phyloP scores from a whole-genome alignment of 2,888 invertebrate species.

The Standfussiana lucernea region DNA sequence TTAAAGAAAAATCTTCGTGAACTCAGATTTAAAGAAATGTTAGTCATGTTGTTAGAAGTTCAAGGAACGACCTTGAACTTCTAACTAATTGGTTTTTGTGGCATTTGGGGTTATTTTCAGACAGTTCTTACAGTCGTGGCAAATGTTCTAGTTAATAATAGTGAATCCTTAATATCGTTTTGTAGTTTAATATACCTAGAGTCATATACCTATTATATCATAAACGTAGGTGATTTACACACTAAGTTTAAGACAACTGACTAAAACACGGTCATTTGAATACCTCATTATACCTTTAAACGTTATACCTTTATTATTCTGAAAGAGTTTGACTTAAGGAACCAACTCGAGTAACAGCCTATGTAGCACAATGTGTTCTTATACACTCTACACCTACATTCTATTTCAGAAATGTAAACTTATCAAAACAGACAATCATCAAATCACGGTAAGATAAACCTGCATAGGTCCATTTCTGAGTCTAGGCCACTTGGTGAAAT shows the following conservation, averaged over 20 bases:
- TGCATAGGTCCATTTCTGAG: neutral
- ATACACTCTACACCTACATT: neutral
- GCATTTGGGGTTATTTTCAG: neutral
- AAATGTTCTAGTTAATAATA: slow-evolving; percentile 1
- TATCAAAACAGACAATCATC: neutral
- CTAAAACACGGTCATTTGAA: neutral
- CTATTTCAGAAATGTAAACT: neutral
- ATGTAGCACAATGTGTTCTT: neutral
- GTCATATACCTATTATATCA: neutral
- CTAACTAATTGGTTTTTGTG: neutral
- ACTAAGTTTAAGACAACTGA: neutral
- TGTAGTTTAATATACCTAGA: neutral
- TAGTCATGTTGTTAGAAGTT: slow-evolving; percentile 27
- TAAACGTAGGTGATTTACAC: neutral
- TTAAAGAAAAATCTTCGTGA: slow-evolving; percentile 41
- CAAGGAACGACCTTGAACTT: too few relatives aligned
- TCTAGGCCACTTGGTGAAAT: neutral
- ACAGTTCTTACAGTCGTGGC: neutral
- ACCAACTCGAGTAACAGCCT: neutral
- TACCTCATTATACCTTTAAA: neutral
- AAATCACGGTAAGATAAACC: too few relatives aligned
- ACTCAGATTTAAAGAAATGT: slow-evolving; percentile 35
- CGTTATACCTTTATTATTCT: neutral
- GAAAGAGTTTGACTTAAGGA: neutral
- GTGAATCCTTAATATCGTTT: neutral